Conservation (phyloP, 2,113 vertebrate species). For the Oostethus manadensis region DNA sequence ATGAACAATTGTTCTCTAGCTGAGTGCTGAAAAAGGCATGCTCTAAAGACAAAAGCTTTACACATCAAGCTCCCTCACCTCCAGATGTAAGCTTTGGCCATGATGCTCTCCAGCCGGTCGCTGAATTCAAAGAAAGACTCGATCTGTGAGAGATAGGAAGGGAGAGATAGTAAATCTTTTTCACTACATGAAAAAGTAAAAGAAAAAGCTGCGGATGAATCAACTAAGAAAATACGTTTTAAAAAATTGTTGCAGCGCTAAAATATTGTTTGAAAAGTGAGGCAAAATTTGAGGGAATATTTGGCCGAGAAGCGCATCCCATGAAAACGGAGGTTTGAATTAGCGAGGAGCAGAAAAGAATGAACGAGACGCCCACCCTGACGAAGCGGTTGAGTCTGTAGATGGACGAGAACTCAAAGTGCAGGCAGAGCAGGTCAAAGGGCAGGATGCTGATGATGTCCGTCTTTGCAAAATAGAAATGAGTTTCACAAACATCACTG, state of each 20-base stretch:
- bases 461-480: conserved; percentile 56
- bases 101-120: conserved; percentile 81
- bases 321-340: background rate
- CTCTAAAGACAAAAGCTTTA: background rate
- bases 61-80: conserved; percentile 61
- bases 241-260: too few species aligned
- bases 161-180: too few species aligned
- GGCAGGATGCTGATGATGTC: conserved; percentile 81
- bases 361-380: conserved; percentile 70
- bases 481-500: background rate
- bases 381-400: conserved; percentile 80
- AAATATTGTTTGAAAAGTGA: too few species aligned
- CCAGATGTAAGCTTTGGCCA: conserved; percentile 90
- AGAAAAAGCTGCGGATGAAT: background rate
- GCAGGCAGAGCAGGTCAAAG: conserved; percentile 77
- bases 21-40: too few species aligned
- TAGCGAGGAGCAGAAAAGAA: background rate
- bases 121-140: conserved; percentile 90
- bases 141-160: conserved; percentile 23
- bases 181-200: too few species aligned
- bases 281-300: too few species aligned
- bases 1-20: too few species aligned
- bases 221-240: too few species aligned
- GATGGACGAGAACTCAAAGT: conserved; percentile 77
- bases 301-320: too few species aligned